Percentiles rank a stretch among this genome's conserved stretches.
These are phyloP conservation scores for Epicampocera succincta DNA, from an alignment of 2,888 invertebrate species.

Conservation along the genomic window DNA sequence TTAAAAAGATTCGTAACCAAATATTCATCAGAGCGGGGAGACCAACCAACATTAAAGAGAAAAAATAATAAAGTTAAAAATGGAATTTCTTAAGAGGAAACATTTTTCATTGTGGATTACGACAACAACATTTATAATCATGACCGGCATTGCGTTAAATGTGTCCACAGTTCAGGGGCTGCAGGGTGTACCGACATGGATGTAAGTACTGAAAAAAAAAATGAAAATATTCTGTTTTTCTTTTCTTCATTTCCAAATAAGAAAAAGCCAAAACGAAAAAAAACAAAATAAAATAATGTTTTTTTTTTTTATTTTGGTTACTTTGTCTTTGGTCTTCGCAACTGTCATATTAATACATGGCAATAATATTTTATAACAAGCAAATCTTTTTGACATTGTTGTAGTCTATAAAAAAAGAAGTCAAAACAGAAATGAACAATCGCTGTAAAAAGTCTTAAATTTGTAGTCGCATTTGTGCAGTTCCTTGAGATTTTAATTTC, in stretches of 20 bases:
- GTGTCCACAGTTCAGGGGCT: conserved; percentile 74
- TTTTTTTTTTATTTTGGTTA: conserved; percentile 4
- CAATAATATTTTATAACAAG: conserved; percentile 27
- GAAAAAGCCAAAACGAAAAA: background rate
- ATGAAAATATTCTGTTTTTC: conserved; percentile 22
- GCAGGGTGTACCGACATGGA: conserved; percentile 81
- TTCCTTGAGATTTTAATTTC: no score
- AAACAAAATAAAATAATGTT: no score
- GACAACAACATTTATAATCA: conserved; percentile 76
- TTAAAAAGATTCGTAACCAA: conserved; percentile 20
- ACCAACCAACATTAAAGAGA: conserved; percentile 6
- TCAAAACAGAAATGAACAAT: background rate
- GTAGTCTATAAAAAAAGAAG: background rate
- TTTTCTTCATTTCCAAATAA: conserved; percentile 30
- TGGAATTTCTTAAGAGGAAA: conserved; percentile 80
- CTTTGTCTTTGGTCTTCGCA: conserved; percentile 14
- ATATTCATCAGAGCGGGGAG: background rate
- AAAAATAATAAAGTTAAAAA: conserved; percentile 74
- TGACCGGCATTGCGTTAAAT: conserved; percentile 74
- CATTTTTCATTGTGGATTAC: conserved; percentile 80
- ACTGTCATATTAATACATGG: conserved; percentile 46
- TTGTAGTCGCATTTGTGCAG: no score
- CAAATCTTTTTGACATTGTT: conserved; percentile 17
- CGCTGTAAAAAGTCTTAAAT: no score
- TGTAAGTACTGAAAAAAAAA: conserved; percentile 76